These are phyloP conservation scores for Urechis unicinctus DNA, from an alignment of 2,888 invertebrate genomes.

Conservation along the genomic window DNA sequence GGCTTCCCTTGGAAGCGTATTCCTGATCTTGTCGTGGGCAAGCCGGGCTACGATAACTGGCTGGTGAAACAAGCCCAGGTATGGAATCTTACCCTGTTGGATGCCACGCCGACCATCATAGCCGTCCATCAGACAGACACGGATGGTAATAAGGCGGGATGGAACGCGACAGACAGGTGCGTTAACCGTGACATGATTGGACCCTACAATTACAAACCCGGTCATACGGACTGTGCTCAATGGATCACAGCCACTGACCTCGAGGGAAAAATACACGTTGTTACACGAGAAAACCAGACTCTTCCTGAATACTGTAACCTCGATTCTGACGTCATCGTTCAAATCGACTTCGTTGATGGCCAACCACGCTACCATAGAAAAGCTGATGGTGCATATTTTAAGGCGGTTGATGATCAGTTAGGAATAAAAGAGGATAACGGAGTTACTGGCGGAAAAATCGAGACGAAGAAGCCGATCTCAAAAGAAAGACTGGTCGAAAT, in stretches of 20 bases:
- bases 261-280: background rate
- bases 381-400: no score
- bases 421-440: no score
- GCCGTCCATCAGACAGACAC: background rate
- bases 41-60: background rate
- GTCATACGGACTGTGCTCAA: background rate
- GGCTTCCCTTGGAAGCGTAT: background rate
- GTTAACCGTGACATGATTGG: background rate
- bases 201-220: background rate
- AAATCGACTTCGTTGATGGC: no score
- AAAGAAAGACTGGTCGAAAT: no score
- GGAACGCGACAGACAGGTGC: background rate
- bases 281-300: background rate
- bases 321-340: no score
- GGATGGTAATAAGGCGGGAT: background rate
- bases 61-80: background rate
- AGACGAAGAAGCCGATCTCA: no score
- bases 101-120: background rate
- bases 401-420: no score
- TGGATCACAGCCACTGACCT: background rate
- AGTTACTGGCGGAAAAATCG: no score
- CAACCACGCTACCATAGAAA: no score
- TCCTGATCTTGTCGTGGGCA: background rate
- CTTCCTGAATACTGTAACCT: no score
- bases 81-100: background rate